Conservation (phyloP, 1,140 invertebrate species). For the Sweltsa coloradensis region DNA sequence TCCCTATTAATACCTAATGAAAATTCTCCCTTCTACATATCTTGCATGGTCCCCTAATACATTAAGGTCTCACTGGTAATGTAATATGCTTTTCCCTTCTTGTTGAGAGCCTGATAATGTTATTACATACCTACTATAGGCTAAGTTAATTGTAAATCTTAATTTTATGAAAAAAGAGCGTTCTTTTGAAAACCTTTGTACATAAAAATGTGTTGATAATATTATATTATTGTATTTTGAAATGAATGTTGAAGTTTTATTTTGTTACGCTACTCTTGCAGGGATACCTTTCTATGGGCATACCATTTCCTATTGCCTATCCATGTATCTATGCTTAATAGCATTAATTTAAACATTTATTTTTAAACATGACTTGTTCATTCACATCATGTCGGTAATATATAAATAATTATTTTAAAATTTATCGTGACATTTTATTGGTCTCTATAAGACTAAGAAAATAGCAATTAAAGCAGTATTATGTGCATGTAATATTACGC, state of each 20-base stretch:
- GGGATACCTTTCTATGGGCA: too few species aligned
- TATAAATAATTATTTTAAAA: neutral
- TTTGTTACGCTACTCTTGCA: too few species aligned
- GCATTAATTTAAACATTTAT: neutral
- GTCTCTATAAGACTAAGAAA: neutral
- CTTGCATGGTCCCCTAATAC: slow-evolving; percentile 8
- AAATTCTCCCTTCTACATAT: slow-evolving; percentile 7
- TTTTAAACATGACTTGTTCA: neutral
- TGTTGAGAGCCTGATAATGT: neutral
- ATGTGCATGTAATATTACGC: neutral
- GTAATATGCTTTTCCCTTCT: neutral
- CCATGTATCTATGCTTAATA: neutral
- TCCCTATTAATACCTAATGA: too few species aligned
- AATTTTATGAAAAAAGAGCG: slow-evolving; percentile 5
- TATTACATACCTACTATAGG: slow-evolving; percentile 5
- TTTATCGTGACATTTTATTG: neutral
- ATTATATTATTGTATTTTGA: slow-evolving; percentile 10
- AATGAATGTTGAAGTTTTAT: neutral
- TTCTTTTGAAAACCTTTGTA: slow-evolving; percentile 11
- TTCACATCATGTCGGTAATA: neutral
- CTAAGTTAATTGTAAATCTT: slow-evolving; percentile 7
- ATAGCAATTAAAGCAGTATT: neutral
- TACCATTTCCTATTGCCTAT: neutral
- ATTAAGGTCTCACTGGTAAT: neutral
- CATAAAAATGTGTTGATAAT: slow-evolving; percentile 12